Evolutionary conservation across 2,113 vertebrate genomes (phyloP).

Genomic region (Otis tarda): DNA sequence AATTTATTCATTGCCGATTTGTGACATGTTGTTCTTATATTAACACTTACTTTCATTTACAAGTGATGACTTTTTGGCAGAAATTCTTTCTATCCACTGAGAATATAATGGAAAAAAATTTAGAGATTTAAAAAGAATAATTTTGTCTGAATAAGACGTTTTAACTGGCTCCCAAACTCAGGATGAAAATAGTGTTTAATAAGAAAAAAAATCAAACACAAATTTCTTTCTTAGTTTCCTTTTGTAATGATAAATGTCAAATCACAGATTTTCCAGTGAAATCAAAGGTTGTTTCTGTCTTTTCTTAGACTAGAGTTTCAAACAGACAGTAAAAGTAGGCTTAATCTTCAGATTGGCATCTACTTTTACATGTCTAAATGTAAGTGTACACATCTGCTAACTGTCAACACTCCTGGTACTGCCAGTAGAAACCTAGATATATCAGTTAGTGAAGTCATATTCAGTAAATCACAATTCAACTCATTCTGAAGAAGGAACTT

Average conservation of each 20-base stretch:
- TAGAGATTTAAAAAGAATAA: not conserved
- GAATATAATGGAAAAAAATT: not conserved
- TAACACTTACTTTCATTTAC: not conserved
- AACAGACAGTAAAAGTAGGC: not conserved
- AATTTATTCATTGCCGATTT: not conserved
- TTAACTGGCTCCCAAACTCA: not conserved
- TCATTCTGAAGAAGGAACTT: not conserved
- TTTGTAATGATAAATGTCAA: not conserved
- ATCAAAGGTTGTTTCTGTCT: not conserved
- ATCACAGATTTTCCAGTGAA: not conserved
- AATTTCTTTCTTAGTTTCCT: not conserved
- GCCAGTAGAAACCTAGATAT: not conserved
- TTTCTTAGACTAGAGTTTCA: not conserved
- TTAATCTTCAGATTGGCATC: not conserved
- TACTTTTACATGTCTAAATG: not conserved
- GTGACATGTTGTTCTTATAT: not conserved
- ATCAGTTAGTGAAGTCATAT: not conserved
- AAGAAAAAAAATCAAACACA: not conserved
- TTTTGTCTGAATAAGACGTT: not conserved
- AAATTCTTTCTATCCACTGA: not conserved
- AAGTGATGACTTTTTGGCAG: not conserved
- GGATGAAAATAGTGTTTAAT: not conserved
- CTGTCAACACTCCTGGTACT: not conserved
- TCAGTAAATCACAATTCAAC: not conserved
- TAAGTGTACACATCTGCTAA: not conserved